These are phyloP conservation scores for Adineta ricciae DNA, from an alignment of 2,888 invertebrate species.

Conservation along the genomic window DNA sequence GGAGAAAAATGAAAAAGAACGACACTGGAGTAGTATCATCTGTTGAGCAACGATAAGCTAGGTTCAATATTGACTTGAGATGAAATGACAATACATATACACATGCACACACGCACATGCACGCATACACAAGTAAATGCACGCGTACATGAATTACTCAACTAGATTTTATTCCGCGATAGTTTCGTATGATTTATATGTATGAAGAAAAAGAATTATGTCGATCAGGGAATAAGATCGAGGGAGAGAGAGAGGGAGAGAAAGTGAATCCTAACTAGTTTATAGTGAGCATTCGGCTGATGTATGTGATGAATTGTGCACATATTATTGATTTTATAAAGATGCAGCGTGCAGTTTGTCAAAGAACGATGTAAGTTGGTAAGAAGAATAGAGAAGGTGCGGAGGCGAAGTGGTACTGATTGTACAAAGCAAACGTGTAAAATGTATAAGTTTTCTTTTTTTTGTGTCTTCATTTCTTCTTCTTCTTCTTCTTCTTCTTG, in stretches of 20 bases:
- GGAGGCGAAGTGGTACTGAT: background rate
- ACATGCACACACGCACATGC: background rate
- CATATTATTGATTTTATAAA: constrained; percentile 9
- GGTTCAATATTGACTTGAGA: constrained; percentile 11
- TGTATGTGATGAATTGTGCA: background rate
- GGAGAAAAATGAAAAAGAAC: background rate
- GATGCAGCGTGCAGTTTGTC: background rate
- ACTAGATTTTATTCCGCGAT: background rate
- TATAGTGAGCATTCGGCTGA: background rate
- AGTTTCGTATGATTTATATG: background rate
- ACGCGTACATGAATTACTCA: background rate
- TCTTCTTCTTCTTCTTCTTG: background rate
- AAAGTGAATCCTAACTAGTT: background rate
- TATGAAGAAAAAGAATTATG: background rate
- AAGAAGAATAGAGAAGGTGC: background rate
- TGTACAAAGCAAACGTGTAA: background rate
- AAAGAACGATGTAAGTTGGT: background rate
- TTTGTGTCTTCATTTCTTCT: background rate
- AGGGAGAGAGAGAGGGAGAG: background rate
- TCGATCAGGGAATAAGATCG: background rate
- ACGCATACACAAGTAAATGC: background rate
- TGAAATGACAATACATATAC: background rate
- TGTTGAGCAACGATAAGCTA: constrained; percentile 4
- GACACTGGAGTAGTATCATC: constrained; percentile 15
- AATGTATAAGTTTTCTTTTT: background rate